Evolutionary conservation across 35 echinoderm and acorn worm species (phyloP), one percentile per base, ranked within the genome.

Genomic region (Acanthaster planci): DNA sequence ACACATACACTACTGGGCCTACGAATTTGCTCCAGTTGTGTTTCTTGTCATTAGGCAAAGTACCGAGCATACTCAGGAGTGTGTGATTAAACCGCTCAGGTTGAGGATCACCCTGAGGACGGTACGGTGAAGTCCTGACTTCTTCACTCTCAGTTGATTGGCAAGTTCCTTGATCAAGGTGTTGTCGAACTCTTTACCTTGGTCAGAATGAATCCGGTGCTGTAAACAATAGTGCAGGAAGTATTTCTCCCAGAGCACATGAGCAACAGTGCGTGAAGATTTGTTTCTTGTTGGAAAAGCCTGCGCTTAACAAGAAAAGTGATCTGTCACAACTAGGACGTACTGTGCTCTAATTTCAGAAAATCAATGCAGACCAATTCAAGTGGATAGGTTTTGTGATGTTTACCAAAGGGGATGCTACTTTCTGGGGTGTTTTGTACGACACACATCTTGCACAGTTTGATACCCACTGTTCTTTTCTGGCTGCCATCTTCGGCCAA

Each of bases 281-380:
- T 92, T 85, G 42, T 88, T 77, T 17, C n/a, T 47, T 18, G 90
- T 92, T 0, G 85, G 80, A 72, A 81, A 81, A 19, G 85, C 85
- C 35, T 89, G 77, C 9, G 90, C 72, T 21, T 92, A 92, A 8
- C 90, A 16, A 7, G 77, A 81, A 26, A 89, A 92, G 76, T 87
- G 84, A 34, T 92, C 90, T 17, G 84, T 92, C 10, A 87, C 40
- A 30, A 92, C 90, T 40, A 92, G 38, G 53, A 92, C 68, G 23
- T 72, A 81, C 38, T 80, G 26, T 23, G 77, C 34, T 93, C 91
- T 9, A 93, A 77, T 9, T 67, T 59, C 8, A 93, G 35, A 38
- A 84, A 93, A 31, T 93, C 91, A 27, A 93, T 64, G 76, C 91
- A 93, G 26, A 89, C 29, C 19, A 93, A 31, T 22, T 93, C 91